These are phyloP conservation scores for Cyanoramphus novaezelandiae DNA, from an alignment of 2,113 vertebrate genomes.

Conservation along the genomic window DNA sequence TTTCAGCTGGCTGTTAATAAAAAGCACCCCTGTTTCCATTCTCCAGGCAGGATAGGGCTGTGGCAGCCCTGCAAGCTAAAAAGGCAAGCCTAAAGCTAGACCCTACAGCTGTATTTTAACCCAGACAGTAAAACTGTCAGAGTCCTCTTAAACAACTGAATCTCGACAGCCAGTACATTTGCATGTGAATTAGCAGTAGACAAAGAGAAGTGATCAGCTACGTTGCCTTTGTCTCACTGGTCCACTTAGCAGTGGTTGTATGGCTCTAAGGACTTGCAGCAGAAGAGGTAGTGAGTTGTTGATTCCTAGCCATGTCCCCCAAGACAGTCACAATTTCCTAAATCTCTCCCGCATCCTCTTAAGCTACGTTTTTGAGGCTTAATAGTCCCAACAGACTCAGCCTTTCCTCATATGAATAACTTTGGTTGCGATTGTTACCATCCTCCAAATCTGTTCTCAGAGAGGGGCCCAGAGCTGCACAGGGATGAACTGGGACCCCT, in stretches of 20 bases:
- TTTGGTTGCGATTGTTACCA: background rate
- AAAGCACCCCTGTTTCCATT: background rate
- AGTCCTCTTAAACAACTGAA: background rate
- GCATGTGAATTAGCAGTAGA: background rate
- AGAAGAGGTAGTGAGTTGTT: background rate
- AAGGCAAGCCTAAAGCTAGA: background rate
- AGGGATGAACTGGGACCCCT: background rate
- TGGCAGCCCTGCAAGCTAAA: background rate
- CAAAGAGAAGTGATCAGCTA: background rate
- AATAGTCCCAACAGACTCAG: background rate
- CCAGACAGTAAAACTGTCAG: background rate
- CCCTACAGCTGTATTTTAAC: background rate
- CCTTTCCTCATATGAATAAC: background rate
- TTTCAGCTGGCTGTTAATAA: background rate
- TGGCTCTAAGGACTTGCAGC: background rate
- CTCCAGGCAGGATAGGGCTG: background rate
- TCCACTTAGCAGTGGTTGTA: background rate
- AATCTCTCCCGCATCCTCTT: background rate
- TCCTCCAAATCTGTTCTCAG: background rate
- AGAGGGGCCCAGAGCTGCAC: background rate
- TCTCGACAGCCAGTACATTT: background rate
- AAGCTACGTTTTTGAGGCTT: background rate
- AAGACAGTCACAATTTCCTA: background rate
- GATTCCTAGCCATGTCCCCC: background rate
- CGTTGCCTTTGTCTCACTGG: background rate